Percentiles rank a stretch among this genome's conserved stretches.
Evolutionary conservation across 2,113 vertebrate genomes (phyloP).

Genomic region (Arothron firmamentum): DNA sequence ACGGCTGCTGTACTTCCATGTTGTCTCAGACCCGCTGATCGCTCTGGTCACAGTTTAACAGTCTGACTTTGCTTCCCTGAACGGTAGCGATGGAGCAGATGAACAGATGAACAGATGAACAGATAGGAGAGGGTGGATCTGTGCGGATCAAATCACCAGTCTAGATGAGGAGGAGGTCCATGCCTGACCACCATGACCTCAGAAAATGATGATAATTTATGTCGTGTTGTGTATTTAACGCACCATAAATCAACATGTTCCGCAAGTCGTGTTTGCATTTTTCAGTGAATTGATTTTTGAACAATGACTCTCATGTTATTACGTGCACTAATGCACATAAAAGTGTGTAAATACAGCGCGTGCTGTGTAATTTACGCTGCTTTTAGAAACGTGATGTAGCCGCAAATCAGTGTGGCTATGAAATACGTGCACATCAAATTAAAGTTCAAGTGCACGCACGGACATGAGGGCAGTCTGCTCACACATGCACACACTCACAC

Average conservation of each 20-base stretch:
- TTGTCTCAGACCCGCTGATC: not conserved
- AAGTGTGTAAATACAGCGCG: conserved; percentile 45
- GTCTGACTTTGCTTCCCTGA: not conserved
- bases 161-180: conserved; percentile 9
- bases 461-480: conserved; percentile 6
- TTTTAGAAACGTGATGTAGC: conserved; percentile 83
- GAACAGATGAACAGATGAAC: too few species aligned
- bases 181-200: not conserved
- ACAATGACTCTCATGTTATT: too few species aligned
- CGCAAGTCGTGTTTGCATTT: too few species aligned
- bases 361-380: conserved; percentile 82
- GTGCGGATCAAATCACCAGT: conserved; percentile 21
- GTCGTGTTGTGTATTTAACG: not conserved
- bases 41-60: not conserved
- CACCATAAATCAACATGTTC: too few species aligned
- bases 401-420: conserved; percentile 88
- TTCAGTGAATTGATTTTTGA: too few species aligned
- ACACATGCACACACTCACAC: conserved; percentile 29
- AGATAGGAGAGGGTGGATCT: too few species aligned
- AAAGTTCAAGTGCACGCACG: conserved; percentile 7
- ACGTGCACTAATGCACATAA: conserved; percentile 8
- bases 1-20: conserved; percentile 6
- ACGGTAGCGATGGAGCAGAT: not conserved
- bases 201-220: conserved; percentile 1
- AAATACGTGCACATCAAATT: conserved; percentile 59